Evolutionary conservation across 1,140 invertebrate genomes (phyloP), one percentile per base, ranked within the genome.

Genomic region (Teleogryllus occipitalis): DNA sequence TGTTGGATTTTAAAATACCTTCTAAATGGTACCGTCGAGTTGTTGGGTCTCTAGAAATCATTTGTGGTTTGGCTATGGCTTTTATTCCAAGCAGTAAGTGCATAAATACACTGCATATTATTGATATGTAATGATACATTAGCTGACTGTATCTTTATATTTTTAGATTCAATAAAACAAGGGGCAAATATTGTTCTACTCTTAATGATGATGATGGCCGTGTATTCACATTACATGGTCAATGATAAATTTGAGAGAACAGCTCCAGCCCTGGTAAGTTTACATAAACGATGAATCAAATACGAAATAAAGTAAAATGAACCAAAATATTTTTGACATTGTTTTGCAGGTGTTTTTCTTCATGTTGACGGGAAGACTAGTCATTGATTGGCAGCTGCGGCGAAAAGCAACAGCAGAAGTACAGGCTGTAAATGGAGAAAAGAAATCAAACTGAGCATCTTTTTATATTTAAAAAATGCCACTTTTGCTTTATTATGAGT

Each of bases 241-340:
- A 94, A 95, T 80, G 96, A 98, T 86, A 95, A 96, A 82, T 93
- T 98, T 85, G 96, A 98, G 85, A 91, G 96, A 83, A 96, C 95
- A 80, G 96, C 96, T 78, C 96, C 97, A 8, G 93, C 96, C 73
- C 87, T 98, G 83, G 96, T 90, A 83, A 84, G 84, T 27, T 77
- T n/a, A 8, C 10, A 47, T 49, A 47, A 75, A 75, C 21, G 2
- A 75, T 75, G 12, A 18, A 5, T 15, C 14, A n/a, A n/a, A 76
- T 48, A 15, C 3, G 75, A 74, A 72, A 21, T 18, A 80, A 77
- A 15, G 4, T 15, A 27, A 54, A 54, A 8, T 7, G 78, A 12
- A 74, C 14, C 77, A 39, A 75, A 75, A 22, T 75, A 27, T 22
- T 75, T 39, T 14, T 10, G n/a, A 27, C 15, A 18, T 76, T 76